Evolutionary conservation across 2,888 invertebrate species (phyloP).

Genomic region (Calephelis perditalis): DNA sequence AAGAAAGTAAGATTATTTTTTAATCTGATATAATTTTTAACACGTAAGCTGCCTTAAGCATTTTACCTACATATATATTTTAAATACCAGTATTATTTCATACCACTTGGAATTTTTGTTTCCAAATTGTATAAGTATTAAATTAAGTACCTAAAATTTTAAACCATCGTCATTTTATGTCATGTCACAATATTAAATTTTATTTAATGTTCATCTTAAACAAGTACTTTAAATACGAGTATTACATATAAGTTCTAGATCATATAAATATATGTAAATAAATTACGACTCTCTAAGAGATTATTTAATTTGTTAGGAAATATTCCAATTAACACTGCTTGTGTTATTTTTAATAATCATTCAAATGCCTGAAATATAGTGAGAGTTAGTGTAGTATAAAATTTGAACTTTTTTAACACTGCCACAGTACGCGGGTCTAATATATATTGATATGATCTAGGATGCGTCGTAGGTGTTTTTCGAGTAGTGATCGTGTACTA

Average conservation of each 20-base stretch:
- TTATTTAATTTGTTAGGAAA: slow-evolving; percentile 15
- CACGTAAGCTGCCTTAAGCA: slow-evolving; percentile 11
- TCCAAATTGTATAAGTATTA: not conserved
- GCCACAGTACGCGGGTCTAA: slow-evolving; percentile 56
- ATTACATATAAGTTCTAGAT: slow-evolving; percentile 73
- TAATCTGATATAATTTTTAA: slow-evolving; percentile 10
- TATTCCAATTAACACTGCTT: slow-evolving; percentile 49
- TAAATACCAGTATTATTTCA: not conserved
- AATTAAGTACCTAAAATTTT: slow-evolving; percentile 5
- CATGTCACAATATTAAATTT: not conserved
- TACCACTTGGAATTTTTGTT: not conserved
- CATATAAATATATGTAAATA: slow-evolving; percentile 71
- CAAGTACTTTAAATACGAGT: slow-evolving; percentile 34
- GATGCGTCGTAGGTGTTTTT: slow-evolving; percentile 76
- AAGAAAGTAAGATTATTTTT: slow-evolving; percentile 3
- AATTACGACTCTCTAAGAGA: slow-evolving; percentile 16
- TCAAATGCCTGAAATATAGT: slow-evolving; percentile 68
- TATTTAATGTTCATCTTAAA: slow-evolving; percentile 9
- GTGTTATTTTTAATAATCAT: slow-evolving; percentile 60
- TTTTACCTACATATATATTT: not conserved
- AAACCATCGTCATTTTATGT: not conserved
- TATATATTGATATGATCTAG: slow-evolving; percentile 78
- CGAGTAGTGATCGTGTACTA: slow-evolving; percentile 75
- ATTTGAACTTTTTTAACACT: slow-evolving; percentile 56
- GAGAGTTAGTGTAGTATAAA: slow-evolving; percentile 71